Base-by-base conservation (phyloP, 2,113 vertebrate genomes). In the Festucalex cinctus region DNA sequence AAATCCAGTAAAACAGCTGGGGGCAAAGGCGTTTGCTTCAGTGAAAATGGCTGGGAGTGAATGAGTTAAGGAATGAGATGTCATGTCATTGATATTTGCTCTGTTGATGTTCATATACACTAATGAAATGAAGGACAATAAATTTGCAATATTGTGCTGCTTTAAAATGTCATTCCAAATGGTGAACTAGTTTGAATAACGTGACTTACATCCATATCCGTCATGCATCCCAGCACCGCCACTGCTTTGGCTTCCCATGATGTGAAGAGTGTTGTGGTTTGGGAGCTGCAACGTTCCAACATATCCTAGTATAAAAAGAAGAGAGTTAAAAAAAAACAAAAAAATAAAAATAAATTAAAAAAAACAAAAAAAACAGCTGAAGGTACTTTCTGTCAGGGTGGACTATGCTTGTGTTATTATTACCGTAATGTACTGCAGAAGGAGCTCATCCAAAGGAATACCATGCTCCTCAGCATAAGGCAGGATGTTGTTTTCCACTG, bases 231-330 rank as follows among this genome's bases (percentile, higher is more conserved):
- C 16, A 97, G 90, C 48, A 98, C 93, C 1, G 95, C 94, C 61
- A 98, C 93, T 0, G 95, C 95, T 89, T 98, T 99, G 13, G 94
- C 95, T 76, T 99, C 96, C 96, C 96, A 98, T 0, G 94, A 92
- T 0, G 96, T 95, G 82, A 99, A 98, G 20, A 99, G 90, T 0
- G 96, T 96, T 0, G 88, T 86, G 1, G 93, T 94, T 59, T 94
- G 93, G 20, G 94, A 94, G 72, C 94, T 92, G 65, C 94, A 96
- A 9, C 92, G 93, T 62, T 94, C 94, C 61, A 98, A 83, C 75
- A 98, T 88, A 79, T 98, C 95, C 97, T 99, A 71, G 6, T 24
- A 41, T 53, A 61, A 8, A 44, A 68, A 17, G 16, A 64, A 3
- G 68, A 37, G 44, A 4, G 37, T 14, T 3, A 10, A 20, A 7